Evolutionary conservation across 2,888 invertebrate genomes (phyloP), one percentile per base, ranked within the genome.

Genomic region (Spodoptera littoralis): DNA sequence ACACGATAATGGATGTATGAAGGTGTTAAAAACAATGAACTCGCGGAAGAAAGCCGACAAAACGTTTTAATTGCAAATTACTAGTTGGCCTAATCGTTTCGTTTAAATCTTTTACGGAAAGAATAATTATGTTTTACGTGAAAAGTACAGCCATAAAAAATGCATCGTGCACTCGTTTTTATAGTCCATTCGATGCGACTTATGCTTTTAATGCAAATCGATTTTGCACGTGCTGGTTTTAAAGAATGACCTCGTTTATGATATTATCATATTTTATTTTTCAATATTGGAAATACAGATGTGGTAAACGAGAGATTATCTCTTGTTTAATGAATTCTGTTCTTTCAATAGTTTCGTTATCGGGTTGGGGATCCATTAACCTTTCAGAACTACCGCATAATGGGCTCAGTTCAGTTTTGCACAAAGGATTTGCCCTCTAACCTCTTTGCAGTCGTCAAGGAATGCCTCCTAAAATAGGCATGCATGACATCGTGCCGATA

Each of bases 101-200:
- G 5, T 49, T 44, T 52, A 63, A 53, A 60, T 73, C 49, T 60
- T 47, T 63, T 50, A 22, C 68, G 73, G 62, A 73, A 72, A 55
- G 22, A 55, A 48, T 52, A 52, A n/a, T 43, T 36, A 36, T 42
- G 57, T 46, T 59, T 36, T 44, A 56, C 47, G 53, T 60, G 43
- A 62, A 71, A 56, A 53, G 22, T 57, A 43, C 22, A 60, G 36
- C 13, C 12, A 56, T 50, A 57, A 64, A 64, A 60, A 63, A 46
- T 64, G 50, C 65, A 72, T 51, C 56, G 53, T 59, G 59, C 27
- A 18, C 13, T 49, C 18, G 70, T 62, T 68, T 50, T 73, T 53
- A 56, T 59, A 56, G 65, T 24, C 54, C 54, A 64, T 57, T 70
- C 36, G 70, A 64, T 64, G 30, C 45, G 36, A 48, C 22, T 62